Evolutionary conservation across 1,140 invertebrate genomes (phyloP).

Genomic region (Copidosoma floridanum): DNA sequence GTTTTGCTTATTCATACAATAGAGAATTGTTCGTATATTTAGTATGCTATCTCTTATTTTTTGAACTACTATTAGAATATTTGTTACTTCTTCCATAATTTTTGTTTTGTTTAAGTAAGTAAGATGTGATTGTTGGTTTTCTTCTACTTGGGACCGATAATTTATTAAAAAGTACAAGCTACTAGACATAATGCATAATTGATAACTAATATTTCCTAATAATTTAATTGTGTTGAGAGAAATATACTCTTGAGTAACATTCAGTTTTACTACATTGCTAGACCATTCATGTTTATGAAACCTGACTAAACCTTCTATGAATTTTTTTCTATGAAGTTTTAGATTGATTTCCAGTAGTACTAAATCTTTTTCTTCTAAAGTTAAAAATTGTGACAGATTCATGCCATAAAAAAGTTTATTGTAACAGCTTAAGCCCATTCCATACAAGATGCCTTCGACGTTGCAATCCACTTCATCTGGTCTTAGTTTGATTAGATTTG

Average conservation of each 20-base stretch:
- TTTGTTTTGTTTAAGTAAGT: constrained; percentile 12
- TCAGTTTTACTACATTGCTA: constrained; percentile 35
- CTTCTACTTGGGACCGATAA: constrained; percentile 21
- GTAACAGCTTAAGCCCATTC: constrained; percentile 59
- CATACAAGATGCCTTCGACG: constrained; percentile 51
- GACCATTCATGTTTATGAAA: constrained; percentile 61
- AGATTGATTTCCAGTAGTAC: constrained; percentile 56
- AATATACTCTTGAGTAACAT: constrained; percentile 32
- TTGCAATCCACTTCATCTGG: constrained; percentile 37
- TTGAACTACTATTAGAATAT: constrained; percentile 23
- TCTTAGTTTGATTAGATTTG: constrained; percentile 25
- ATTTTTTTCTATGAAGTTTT: constrained; percentile 56
- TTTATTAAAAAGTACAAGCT: constrained; percentile 38
- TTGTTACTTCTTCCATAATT: constrained; percentile 30
- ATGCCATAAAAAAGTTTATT: constrained; percentile 50
- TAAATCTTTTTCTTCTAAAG: constrained; percentile 57
- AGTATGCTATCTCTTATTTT: constrained; percentile 36
- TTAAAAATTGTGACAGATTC: constrained; percentile 57
- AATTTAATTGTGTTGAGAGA: constrained; percentile 18
- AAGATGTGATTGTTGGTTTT: constrained; percentile 14
- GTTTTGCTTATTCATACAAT: constrained; percentile 24
- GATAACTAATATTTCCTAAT: constrained; percentile 35
- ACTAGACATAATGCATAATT: constrained; percentile 39
- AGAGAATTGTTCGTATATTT: constrained; percentile 27
- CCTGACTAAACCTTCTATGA: constrained; percentile 51